Evolutionary conservation across 1,140 invertebrate species (phyloP).

Genomic region (Ptiloglossa arizonensis): DNA sequence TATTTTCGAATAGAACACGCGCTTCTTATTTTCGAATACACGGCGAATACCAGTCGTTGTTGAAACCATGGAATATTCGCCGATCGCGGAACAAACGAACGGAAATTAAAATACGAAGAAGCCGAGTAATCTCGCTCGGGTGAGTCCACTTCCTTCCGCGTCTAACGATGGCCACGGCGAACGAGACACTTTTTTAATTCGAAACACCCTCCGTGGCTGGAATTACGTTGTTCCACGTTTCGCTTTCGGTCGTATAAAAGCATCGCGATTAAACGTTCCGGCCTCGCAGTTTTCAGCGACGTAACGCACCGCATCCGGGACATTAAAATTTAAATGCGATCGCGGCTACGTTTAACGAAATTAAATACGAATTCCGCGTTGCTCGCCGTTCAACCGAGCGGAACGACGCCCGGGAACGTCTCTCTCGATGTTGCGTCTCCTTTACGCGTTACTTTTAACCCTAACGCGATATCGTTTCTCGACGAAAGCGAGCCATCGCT

Average conservation of each 20-base stretch:
- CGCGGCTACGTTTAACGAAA: slow-evolving; percentile 46
- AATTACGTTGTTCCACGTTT: slow-evolving; percentile 18
- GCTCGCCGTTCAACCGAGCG: slow-evolving; percentile 25
- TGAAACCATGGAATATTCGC: no score
- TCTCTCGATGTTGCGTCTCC: slow-evolving; percentile 7
- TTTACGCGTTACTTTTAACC: slow-evolving; percentile 24
- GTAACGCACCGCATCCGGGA: slow-evolving; percentile 5
- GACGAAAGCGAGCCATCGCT: not conserved
- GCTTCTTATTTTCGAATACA: no score
- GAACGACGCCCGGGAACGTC: not conserved
- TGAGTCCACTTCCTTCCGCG: not conserved
- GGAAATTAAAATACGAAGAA: no score
- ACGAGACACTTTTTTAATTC: slow-evolving; percentile 20
- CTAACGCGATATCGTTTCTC: slow-evolving; percentile 7
- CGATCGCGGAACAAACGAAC: no score
- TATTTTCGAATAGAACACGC: no score
- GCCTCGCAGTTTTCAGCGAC: not conserved
- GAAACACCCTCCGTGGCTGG: not conserved
- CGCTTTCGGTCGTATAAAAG: slow-evolving; percentile 17
- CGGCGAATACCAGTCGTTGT: no score
- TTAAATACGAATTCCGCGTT: slow-evolving; percentile 41
- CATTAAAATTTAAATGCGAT: slow-evolving; percentile 49
- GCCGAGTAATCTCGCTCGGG: no score
- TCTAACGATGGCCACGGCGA: no score
- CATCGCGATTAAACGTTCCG: slow-evolving; percentile 37